Evolutionary conservation across 2,888 invertebrate species (phyloP).

Genomic region (Nomada ferruginata): DNA sequence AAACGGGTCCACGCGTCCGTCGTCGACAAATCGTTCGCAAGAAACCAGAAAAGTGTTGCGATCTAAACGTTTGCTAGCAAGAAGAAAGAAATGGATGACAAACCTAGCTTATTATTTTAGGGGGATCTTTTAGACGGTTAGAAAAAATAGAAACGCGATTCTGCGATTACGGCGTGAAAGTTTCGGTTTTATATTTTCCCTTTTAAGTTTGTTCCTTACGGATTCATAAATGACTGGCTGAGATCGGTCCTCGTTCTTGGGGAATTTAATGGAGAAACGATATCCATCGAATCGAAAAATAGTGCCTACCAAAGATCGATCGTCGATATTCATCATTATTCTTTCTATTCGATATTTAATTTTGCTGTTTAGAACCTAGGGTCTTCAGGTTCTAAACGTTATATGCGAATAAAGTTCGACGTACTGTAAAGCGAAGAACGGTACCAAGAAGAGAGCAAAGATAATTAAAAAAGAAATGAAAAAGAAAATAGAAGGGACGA

Average conservation of each 20-base stretch:
- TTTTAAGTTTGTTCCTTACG: neutral
- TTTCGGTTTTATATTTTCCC: neutral
- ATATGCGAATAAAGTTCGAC: constrained; percentile 27
- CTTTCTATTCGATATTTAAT: neutral
- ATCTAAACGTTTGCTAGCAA: constrained; percentile 71
- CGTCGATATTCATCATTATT: neutral
- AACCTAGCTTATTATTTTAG: constrained; percentile 74
- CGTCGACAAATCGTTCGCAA: constrained; percentile 1
- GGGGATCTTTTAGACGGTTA: constrained; percentile 15
- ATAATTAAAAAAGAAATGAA: neutral
- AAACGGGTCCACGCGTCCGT: neutral
- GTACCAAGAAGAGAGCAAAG: neutral
- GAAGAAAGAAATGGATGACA: constrained; percentile 65
- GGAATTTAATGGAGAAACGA: constrained; percentile 10
- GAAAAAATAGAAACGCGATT: constrained; percentile 38
- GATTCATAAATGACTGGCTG: constrained; percentile 50
- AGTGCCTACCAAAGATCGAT: constrained; percentile 18
- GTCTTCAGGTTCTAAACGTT: neutral
- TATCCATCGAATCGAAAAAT: constrained; percentile 32
- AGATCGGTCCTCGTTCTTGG: constrained; percentile 25
- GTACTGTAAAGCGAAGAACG: constrained; percentile 17
- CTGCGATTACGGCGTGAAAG: constrained; percentile 21
- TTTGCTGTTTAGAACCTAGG: constrained; percentile 12
- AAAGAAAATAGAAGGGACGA: constrained; percentile 24
- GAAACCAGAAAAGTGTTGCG: constrained; percentile 76